These are phyloP conservation scores for Rhinophrynus dorsalis DNA, from an alignment of 2,797 vertebrate species.

Conservation along the genomic window DNA sequence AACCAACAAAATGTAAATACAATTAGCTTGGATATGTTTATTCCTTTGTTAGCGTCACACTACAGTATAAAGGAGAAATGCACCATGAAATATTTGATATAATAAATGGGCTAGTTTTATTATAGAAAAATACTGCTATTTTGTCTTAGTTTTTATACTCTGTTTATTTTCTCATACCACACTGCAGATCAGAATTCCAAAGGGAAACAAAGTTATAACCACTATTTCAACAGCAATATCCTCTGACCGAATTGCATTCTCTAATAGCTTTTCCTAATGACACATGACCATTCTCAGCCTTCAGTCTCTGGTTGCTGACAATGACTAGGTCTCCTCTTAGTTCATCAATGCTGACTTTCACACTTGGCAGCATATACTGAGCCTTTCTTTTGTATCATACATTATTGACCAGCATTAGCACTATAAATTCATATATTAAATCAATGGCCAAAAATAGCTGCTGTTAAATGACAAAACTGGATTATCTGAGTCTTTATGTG, in stretches of 20 bases:
- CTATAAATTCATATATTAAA: background rate
- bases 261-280: constrained; percentile 6
- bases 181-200: constrained; percentile 19
- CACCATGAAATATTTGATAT: background rate
- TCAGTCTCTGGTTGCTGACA: background rate
- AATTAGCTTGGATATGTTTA: background rate
- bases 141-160: background rate
- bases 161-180: background rate
- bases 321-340: background rate
- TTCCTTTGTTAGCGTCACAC: background rate
- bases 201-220: constrained; percentile 53
- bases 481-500: too few relatives aligned
- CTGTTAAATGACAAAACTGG: background rate
- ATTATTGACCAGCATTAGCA: background rate
- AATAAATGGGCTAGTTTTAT: background rate
- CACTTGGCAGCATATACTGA: background rate
- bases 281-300: background rate
- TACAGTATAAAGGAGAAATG: background rate
- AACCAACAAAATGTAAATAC: background rate
- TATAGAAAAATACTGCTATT: background rate
- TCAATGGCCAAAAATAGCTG: background rate
- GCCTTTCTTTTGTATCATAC: background rate
- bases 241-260: constrained; percentile 48
- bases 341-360: constrained; percentile 1
- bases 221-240: constrained; percentile 46